A percentile compares a stretch with the other conserved stretches of the same genome.
phyloP scores from a whole-genome alignment of 2,888 invertebrate genomes.

The Trichopria drosophilae region DNA sequence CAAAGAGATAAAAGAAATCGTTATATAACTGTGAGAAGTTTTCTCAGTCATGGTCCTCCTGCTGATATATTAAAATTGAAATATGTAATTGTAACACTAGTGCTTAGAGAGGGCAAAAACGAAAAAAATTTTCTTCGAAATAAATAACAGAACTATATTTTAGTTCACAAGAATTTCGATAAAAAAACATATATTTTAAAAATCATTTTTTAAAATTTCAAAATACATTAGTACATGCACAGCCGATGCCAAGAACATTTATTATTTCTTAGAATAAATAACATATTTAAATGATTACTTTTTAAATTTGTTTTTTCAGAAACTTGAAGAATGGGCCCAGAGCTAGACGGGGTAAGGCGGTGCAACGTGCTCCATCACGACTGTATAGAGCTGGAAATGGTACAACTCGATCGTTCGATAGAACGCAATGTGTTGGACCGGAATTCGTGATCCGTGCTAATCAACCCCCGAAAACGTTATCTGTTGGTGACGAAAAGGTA shows the following conservation, averaged over 20 bases:
- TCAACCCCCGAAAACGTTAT: slow-evolving; percentile 67
- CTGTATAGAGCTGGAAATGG: slow-evolving; percentile 67
- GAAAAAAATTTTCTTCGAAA: no score
- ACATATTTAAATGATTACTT: no score
- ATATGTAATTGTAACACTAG: no score
- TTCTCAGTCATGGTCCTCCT: no score
- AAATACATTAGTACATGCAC: slow-evolving; percentile 38
- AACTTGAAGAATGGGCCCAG: slow-evolving; percentile 50
- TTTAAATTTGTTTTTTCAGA: no score
- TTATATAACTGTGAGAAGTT: no score
- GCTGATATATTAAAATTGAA: no score
- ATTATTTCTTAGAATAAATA: no score
- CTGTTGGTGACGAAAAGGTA: slow-evolving; percentile 64
- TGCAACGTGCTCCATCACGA: slow-evolving; percentile 73
- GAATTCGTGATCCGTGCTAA: slow-evolving; percentile 76
- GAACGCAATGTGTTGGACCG: slow-evolving; percentile 66
- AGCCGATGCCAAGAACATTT: no score
- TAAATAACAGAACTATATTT: neutral
- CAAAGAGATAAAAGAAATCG: no score
- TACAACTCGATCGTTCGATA: slow-evolving; percentile 55
- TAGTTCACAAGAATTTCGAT: neutral
- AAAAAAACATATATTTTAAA: neutral
- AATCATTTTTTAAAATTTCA: neutral
- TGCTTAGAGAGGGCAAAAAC: no score
- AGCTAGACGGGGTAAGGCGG: slow-evolving; percentile 65